Percentiles rank a stretch among this genome's conserved stretches.
These are phyloP conservation scores for Agriopis aurantiaria DNA, from an alignment of 2,888 invertebrate genomes.

Conservation along the genomic window DNA sequence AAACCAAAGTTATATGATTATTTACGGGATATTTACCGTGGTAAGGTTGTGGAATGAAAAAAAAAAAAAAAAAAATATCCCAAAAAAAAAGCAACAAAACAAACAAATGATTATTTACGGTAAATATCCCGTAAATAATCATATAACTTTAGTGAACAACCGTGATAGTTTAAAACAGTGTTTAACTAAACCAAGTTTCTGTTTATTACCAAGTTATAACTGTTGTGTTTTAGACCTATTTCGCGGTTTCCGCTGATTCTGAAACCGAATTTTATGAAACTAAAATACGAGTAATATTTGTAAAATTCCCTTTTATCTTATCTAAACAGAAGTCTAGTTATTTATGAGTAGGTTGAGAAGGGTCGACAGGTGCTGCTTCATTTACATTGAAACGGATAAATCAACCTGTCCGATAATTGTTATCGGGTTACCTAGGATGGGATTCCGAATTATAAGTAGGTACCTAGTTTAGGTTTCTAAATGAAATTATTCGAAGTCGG, in stretches of 20 bases:
- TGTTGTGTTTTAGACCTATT: background rate
- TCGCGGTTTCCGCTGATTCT: background rate
- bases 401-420: constrained; percentile 34
- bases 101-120: too few relatives aligned
- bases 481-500: background rate
- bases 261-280: background rate
- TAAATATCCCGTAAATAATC: too few relatives aligned
- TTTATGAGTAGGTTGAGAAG: constrained; percentile 25
- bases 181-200: too few relatives aligned
- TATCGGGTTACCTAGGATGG: constrained; percentile 19
- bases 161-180: too few relatives aligned
- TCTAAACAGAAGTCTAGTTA: constrained; percentile 16
- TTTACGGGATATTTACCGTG: too few relatives aligned
- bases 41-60: too few relatives aligned
- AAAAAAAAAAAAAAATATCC: too few relatives aligned
- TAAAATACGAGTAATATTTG: background rate
- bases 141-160: too few relatives aligned
- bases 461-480: background rate
- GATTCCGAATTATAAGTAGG: background rate
- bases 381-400: constrained; percentile 31
- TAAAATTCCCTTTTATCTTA: background rate
- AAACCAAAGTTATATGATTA: too few relatives aligned
- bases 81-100: too few relatives aligned
- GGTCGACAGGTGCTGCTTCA: constrained; percentile 32
- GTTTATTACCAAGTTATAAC: too few relatives aligned